Conservation (phyloP, 2,888 invertebrate species). For the Diachrysia chrysitis region DNA sequence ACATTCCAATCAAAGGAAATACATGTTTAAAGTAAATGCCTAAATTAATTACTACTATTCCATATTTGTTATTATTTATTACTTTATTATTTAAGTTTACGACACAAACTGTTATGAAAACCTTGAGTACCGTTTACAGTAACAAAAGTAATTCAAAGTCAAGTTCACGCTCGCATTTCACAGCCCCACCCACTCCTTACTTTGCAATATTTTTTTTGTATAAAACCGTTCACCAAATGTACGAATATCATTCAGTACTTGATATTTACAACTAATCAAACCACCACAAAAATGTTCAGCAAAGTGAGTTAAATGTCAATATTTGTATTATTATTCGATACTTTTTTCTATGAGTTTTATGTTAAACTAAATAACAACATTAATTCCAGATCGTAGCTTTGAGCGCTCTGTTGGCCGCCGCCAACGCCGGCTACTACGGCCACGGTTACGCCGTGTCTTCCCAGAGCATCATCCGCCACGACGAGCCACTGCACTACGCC, state of each 20-base stretch:
- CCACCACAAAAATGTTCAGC: background rate
- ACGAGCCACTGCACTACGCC: constrained; percentile 51
- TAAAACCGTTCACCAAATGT: background rate
- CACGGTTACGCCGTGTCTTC: constrained; percentile 47
- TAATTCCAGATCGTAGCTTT: constrained; percentile 29
- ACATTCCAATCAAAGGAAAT: background rate
- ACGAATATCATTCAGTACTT: background rate
- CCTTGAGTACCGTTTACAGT: background rate
- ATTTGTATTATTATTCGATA: too few relatives aligned
- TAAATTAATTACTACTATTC: background rate
- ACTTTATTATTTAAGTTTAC: background rate
- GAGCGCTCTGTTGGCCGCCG: constrained; percentile 65
- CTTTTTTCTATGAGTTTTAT: background rate
- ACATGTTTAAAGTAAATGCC: background rate
- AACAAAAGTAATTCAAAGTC: constrained; percentile 10
- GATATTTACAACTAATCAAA: background rate
- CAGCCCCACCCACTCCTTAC: background rate
- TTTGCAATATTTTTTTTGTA: background rate
- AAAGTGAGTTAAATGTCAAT: background rate
- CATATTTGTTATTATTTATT: background rate
- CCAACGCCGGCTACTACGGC: constrained; percentile 64
- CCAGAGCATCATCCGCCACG: constrained; percentile 52
- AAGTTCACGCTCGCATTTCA: constrained; percentile 8
- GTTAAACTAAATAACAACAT: background rate
- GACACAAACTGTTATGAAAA: background rate